Evolutionary conservation across 2,797 vertebrate genomes (phyloP).

Genomic region (Aplochiton taeniatus): DNA sequence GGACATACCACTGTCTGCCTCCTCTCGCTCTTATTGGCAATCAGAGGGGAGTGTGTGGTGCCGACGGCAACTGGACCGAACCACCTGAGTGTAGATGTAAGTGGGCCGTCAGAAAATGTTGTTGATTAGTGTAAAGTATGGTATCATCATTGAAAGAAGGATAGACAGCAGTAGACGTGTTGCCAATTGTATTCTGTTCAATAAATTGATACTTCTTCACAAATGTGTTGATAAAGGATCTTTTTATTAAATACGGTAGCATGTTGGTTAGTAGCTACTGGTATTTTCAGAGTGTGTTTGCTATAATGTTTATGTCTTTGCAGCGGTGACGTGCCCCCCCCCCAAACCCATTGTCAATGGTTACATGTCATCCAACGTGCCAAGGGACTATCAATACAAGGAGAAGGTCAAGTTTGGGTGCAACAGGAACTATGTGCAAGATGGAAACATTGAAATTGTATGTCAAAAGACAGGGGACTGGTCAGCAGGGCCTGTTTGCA

Average conservation of each 20-base stretch:
- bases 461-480: constrained; percentile 79
- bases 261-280: too few species aligned
- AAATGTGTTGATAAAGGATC: too few species aligned
- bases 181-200: too few species aligned
- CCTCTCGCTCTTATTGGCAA: constrained; percentile 76
- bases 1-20: constrained; percentile 74
- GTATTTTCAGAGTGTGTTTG: too few species aligned
- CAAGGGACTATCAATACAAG: constrained; percentile 63
- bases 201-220: too few species aligned
- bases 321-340: constrained; percentile 83
- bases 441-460: constrained; percentile 69
- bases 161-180: background rate
- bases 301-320: background rate
- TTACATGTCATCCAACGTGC: constrained; percentile 69
- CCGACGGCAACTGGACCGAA: constrained; percentile 78
- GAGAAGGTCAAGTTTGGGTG: constrained; percentile 83
- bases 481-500: constrained; percentile 83
- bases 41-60: constrained; percentile 70
- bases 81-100: constrained; percentile 82
- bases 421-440: constrained; percentile 63
- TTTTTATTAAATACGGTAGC: too few species aligned
- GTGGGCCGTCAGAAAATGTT: constrained; percentile 2
- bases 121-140: background rate
- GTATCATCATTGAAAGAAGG: background rate
- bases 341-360: constrained; percentile 80